A percentile compares a stretch with the other conserved stretches of the same genome.
Conservation (phyloP, 2,113 vertebrate species). For the Montifringilla adamsi region DNA sequence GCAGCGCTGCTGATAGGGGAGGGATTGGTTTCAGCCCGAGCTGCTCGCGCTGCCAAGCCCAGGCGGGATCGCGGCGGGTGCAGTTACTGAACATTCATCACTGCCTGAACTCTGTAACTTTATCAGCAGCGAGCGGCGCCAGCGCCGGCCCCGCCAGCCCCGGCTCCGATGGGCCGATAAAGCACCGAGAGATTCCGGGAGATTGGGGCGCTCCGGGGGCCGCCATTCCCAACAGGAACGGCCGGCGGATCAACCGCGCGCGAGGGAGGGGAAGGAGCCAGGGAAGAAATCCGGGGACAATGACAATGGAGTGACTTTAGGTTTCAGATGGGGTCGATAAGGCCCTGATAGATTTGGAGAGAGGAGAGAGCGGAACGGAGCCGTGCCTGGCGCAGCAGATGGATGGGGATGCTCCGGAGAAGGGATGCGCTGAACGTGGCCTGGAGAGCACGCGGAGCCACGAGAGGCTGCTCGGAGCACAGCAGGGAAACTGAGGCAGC, state of each 20-base stretch:
- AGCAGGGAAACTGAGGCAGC: background rate
- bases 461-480: fast-evolving
- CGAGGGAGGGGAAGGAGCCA: background rate
- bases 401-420: slow-evolving; percentile 7
- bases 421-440: background rate
- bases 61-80: slow-evolving; percentile 85
- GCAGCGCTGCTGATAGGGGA: slow-evolving; percentile 68
- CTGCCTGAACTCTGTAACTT: slow-evolving; percentile 92
- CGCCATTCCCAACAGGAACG: slow-evolving; percentile 67
- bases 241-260: background rate
- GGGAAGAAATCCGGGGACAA: slow-evolving; percentile 34
- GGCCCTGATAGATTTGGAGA: slow-evolving; percentile 56
- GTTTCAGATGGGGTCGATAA: slow-evolving; percentile 64
- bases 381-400: slow-evolving; percentile 13
- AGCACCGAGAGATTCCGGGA: slow-evolving; percentile 90
- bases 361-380: slow-evolving; percentile 47
- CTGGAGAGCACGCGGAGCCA: background rate
- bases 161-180: slow-evolving; percentile 90
- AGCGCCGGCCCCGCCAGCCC: slow-evolving; percentile 65
- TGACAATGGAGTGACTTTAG: slow-evolving; percentile 64
- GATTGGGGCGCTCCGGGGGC: slow-evolving; percentile 93
- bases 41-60: slow-evolving; percentile 82
- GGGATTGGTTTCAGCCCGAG: slow-evolving; percentile 79
- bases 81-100: slow-evolving; percentile 96
- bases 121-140: slow-evolving; percentile 95